Base-by-base conservation (phyloP, 1,140 invertebrate species). In the Brachionus paranguensis region DNA sequence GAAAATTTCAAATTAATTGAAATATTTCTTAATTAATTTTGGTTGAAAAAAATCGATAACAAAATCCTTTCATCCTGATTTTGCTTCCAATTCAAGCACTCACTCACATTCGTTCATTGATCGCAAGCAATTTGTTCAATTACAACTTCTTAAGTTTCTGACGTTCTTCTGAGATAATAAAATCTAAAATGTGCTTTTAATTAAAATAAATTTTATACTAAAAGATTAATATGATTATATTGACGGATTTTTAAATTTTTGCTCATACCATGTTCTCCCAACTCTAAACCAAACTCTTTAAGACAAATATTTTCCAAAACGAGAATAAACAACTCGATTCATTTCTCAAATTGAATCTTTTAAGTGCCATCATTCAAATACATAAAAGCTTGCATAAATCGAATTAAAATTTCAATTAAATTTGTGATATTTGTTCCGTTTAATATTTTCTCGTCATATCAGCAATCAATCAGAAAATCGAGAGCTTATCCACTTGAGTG, bases 1-100 rank as follows among this genome's bases (percentile, higher is more conserved):
- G 33, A 41, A 41, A 37, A 20, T 43, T 68, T 68, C 41, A n/a
- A 14, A 41, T 14, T 68, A 33, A 68, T 68, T 37, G 24, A 68
- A 68, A 68, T 68, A 41, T 41, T 72, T 17, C 68, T 72, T 72
- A 20, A 43, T 72, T 72, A 43, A 17, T 43, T 72, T 41, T 43
- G 43, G n/a, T 72, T 10, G 41, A 20, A 72, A 72, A 72, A 72
- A 72, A 72, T 72, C 68, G 41, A 72, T 72, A 72, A 72, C 8
- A 72, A 43, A 72, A 72, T 29, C 20, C 29, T 33, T 33, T 68
- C 45, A 47, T 47, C 45, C 45, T 47, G 17, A 55, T 17, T 55
- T 60, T 60, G n/a, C 17, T 60, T 60, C 53, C 10, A 17, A 55
- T 24, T 60, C 53, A 60, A 20, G 53, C 53, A 60, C n/a, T 60